phyloP scores from a whole-genome alignment of 35 echinoderm and acorn worm species.

The Antedon bifida region DNA sequence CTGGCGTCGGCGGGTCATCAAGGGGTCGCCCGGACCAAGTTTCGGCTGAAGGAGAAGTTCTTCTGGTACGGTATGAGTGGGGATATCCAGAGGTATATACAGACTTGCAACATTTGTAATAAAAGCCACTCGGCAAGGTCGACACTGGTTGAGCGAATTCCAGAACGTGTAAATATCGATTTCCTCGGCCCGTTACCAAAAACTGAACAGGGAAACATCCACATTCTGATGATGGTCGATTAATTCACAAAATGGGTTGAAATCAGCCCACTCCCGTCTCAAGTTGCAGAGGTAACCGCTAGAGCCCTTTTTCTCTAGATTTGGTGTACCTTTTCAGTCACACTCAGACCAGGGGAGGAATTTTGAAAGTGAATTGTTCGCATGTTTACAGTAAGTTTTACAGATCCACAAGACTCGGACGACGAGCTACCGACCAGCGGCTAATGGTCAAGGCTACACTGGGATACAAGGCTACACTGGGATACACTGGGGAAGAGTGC shows the following conservation, averaged over 20 bases:
- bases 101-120: constrained; percentile 15
- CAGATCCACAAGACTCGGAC: constrained; percentile 35
- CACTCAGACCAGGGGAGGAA: constrained; percentile 42
- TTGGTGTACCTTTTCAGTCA: constrained; percentile 27
- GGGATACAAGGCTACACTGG: too few species aligned
- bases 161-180: constrained; percentile 33
- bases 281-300: constrained; percentile 23
- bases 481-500: background rate
- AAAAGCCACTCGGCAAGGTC: constrained; percentile 1
- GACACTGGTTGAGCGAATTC: constrained; percentile 12
- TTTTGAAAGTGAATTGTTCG: constrained; percentile 45
- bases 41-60: constrained; percentile 11
- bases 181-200: constrained; percentile 24
- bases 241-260: constrained; percentile 35
- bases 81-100: constrained; percentile 18
- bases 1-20: constrained; percentile 26
- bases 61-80: constrained; percentile 33
- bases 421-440: constrained; percentile 33
- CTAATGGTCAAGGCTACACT: constrained; percentile 45
- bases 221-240: constrained; percentile 17
- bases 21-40: constrained; percentile 7
- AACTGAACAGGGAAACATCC: constrained; percentile 5
- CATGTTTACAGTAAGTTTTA: background rate
- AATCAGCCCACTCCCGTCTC: constrained; percentile 24
- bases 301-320: constrained; percentile 32